Evolutionary conservation across 2,888 invertebrate genomes (phyloP), one percentile per base, ranked within the genome.

Genomic region (Chouioia cunea): DNA sequence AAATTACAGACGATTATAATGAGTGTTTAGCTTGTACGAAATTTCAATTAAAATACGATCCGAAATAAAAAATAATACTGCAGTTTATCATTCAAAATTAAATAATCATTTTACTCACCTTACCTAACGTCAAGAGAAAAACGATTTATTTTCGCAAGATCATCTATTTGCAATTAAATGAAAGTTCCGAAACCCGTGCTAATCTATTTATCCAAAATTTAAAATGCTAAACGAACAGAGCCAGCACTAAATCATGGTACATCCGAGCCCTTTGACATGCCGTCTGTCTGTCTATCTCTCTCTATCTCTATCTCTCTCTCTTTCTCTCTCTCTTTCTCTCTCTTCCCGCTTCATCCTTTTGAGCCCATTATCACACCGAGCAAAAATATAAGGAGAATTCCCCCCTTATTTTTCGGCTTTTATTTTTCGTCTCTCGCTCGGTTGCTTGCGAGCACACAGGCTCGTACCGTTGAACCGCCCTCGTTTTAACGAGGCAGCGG

Each of bases 401-500:
- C 36, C 74, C 27, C n/a, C 44, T 16, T 47, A 27, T 60, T 44
- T 62, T 52, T 63, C 64, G 46, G 48, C 54, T 52, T 50, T 36
- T 47, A 54, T 58, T 53, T 48, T 52, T 10, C 47, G 50, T 47
- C 57, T 22, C 59, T 54, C 59, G 52, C 50, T 57, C 50, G 56
- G 59, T 60, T 57, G 57, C 69, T 22, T 36, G 36, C 4, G 36
- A 8, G 36, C 36, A 36, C 47, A 54, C 58, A 53, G 64, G 14
- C 63, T 65, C 60, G 70, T 53, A 57, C 73, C 74, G 70, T 75
- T 73, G 78, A 79, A 78, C 77, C 77, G 77, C 80, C 82, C 80
- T 79, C 81, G 79, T 82, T 85, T 83, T 83, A 85, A 85, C 84
- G 83, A 83, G 81, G 81, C 80, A 83, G 79, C 74, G 80, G 81